Evolutionary conservation across 2,797 vertebrate species (phyloP).

Genomic region (Muraenolepis orangiensis): DNA sequence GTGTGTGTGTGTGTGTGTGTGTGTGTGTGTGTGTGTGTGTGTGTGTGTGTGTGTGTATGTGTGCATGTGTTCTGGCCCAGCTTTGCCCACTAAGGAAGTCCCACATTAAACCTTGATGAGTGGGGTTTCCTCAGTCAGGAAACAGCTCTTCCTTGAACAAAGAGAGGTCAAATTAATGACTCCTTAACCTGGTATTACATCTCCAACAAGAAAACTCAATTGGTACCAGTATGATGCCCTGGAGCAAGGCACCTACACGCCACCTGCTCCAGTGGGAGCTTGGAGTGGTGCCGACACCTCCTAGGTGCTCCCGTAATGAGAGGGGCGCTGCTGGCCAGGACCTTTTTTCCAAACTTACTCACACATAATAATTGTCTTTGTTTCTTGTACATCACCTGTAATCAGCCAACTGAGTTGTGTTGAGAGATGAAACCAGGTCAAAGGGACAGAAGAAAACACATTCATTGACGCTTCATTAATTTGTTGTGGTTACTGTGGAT

Average conservation of each 20-base stretch:
- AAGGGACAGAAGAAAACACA: neutral
- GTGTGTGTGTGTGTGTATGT: neutral
- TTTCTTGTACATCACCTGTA: neutral
- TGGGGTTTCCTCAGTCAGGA: slow-evolving; percentile 4
- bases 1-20: neutral
- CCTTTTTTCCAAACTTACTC: neutral
- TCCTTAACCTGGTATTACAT: neutral
- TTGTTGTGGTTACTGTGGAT: neutral
- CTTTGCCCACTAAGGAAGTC: slow-evolving; percentile 4
- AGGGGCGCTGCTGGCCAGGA: neutral
- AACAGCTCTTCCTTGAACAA: neutral
- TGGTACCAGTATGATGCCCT: neutral
- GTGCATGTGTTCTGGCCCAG: neutral
- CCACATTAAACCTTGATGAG: slow-evolving; percentile 9
- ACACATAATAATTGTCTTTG: neutral
- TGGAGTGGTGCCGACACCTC: neutral
- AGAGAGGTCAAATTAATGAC: neutral
- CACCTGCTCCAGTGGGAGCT: neutral
- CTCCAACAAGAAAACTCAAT: slow-evolving; percentile 1
- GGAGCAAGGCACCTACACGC: neutral
- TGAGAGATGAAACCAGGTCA: neutral
- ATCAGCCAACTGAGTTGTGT: neutral
- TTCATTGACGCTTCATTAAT: neutral
- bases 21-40: neutral
- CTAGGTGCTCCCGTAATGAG: neutral